Evolutionary conservation across 2,797 vertebrate species (phyloP).

Genomic region (Phataginus tetradactyla): DNA sequence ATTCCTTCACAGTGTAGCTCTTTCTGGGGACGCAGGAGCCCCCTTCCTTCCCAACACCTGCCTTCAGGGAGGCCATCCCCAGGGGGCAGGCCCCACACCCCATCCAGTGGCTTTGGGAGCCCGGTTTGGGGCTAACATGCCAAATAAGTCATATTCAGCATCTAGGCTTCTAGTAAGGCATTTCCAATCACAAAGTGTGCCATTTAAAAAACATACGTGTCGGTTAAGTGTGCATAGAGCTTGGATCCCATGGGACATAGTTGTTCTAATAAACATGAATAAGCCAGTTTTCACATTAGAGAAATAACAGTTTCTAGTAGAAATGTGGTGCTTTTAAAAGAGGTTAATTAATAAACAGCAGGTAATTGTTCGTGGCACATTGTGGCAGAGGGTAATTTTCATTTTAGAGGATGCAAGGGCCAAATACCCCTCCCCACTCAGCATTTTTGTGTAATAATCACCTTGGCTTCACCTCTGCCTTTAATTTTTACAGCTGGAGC

Average conservation of each 20-base stretch:
- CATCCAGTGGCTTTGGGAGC: not conserved
- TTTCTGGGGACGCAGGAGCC: not conserved
- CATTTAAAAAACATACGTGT: not conserved
- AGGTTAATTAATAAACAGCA: slow-evolving; percentile 72
- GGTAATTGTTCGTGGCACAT: slow-evolving; percentile 40
- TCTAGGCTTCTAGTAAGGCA: not conserved
- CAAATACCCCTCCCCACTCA: slow-evolving; percentile 3
- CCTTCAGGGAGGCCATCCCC: not conserved
- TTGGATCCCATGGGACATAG: not conserved
- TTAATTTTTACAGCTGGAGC: slow-evolving; percentile 66
- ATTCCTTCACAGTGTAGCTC: not conserved
- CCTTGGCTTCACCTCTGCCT: slow-evolving; percentile 67
- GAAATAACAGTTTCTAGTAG: slow-evolving; percentile 48
- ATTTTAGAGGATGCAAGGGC: slow-evolving; percentile 42
- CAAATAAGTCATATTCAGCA: not conserved
- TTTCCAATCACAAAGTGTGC: slow-evolving; percentile 11
- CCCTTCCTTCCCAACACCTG: no score
- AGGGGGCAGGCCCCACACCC: not conserved
- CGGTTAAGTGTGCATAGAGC: not conserved
- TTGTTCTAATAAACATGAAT: not conserved
- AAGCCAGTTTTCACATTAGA: slow-evolving; percentile 59
- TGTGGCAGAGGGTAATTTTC: slow-evolving; percentile 58
- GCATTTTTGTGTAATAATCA: slow-evolving; percentile 57
- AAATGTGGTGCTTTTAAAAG: slow-evolving; percentile 42
- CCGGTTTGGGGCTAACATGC: not conserved